Percentiles rank a stretch among this genome's conserved stretches.
Evolutionary conservation across 2,888 invertebrate genomes (phyloP).

Genomic region (Hemicrepidius hirtus): DNA sequence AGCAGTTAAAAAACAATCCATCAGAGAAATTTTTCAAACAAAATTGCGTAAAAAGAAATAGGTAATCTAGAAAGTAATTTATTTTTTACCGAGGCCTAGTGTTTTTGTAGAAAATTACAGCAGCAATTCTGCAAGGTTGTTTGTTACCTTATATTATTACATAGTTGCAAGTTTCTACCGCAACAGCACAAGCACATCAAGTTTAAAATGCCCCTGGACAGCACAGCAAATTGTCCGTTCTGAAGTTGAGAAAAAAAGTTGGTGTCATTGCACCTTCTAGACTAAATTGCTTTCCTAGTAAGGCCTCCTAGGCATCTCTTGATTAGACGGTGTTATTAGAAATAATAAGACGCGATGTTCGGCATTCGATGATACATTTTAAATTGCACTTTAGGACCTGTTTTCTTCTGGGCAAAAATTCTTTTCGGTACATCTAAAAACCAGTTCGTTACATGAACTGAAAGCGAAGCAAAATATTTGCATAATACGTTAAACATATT

Average conservation of each 20-base stretch:
- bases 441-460: no score
- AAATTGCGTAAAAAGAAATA: conserved; percentile 13
- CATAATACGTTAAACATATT: no score
- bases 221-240: neutral
- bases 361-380: neutral
- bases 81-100: conserved; percentile 18
- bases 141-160: conserved; percentile 42
- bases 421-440: no score
- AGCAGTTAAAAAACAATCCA: neutral
- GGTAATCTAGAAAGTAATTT: conserved; percentile 39
- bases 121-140: conserved; percentile 39
- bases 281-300: conserved; percentile 28
- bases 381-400: neutral
- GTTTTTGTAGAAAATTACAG: conserved; percentile 47
- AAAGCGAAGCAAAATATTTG: no score
- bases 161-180: conserved; percentile 18
- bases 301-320: conserved; percentile 13
- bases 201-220: conserved; percentile 38
- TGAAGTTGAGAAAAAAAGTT: neutral
- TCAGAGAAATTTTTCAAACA: neutral
- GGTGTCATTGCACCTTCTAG: conserved; percentile 17
- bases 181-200: conserved; percentile 29
- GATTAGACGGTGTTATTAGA: conserved; percentile 8
- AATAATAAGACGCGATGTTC: conserved; percentile 8
- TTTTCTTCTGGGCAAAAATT: no score